Evolutionary conservation across 2,113 vertebrate genomes (phyloP).

Genomic region (Brachyhypopomus gauderio): DNA sequence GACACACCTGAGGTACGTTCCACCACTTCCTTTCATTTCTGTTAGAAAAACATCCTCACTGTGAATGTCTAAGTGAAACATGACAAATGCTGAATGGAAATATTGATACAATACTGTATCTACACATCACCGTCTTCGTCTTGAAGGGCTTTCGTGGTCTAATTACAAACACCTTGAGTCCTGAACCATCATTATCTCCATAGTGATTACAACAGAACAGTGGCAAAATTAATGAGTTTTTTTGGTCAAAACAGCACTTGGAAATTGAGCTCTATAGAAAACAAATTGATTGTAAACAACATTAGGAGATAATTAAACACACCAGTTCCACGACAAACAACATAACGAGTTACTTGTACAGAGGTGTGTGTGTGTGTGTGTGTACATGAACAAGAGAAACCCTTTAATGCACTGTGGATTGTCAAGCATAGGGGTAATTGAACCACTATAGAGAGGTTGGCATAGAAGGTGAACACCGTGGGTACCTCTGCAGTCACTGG

Average conservation of each 20-base stretch:
- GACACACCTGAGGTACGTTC: neutral
- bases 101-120: neutral
- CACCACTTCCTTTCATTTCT: neutral
- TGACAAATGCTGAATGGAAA: neutral
- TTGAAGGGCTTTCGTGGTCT: slow-evolving; percentile 6
- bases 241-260: slow-evolving; percentile 3
- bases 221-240: slow-evolving; percentile 15
- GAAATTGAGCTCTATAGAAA: slow-evolving; percentile 14
- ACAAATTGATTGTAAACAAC: neutral
- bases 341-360: slow-evolving; percentile 27
- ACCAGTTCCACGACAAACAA: slow-evolving; percentile 32
- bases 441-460: neutral
- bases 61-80: neutral
- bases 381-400: neutral
- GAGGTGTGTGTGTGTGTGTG: slow-evolving; percentile 14
- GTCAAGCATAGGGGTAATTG: neutral
- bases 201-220: neutral
- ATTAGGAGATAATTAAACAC: slow-evolving; percentile 34
- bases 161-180: slow-evolving; percentile 12
- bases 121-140: slow-evolving; percentile 10
- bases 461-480: neutral
- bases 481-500: neutral
- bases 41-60: neutral
- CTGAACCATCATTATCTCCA: slow-evolving; percentile 13
- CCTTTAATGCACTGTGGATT: neutral